Conservation (phyloP, 2,888 invertebrate species). For the Carcina quercana region DNA sequence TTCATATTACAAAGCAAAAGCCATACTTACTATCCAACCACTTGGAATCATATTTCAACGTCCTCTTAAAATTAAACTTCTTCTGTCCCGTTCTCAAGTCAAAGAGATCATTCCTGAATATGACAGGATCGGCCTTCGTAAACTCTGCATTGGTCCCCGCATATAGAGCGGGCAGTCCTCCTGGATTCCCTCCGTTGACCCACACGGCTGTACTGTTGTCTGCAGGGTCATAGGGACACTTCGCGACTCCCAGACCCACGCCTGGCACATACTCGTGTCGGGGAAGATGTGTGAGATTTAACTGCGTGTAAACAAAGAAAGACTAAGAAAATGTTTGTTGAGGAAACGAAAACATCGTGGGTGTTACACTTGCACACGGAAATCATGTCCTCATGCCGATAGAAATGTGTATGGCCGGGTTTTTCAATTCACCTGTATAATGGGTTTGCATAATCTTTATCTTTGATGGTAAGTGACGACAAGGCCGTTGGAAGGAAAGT, state of each 20-base stretch:
- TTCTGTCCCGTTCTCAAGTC: slow-evolving; percentile 75
- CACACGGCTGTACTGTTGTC: slow-evolving; percentile 85
- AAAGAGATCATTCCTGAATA: slow-evolving; percentile 79
- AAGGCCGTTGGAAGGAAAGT: too few relatives aligned
- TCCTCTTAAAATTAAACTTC: slow-evolving; percentile 77
- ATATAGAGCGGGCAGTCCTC: slow-evolving; percentile 77
- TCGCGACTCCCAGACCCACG: slow-evolving; percentile 79
- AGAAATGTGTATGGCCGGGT: too few relatives aligned
- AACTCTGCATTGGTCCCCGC: slow-evolving; percentile 84
- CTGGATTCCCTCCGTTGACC: slow-evolving; percentile 80
- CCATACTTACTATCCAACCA: slow-evolving; percentile 80
- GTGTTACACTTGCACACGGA: too few relatives aligned
- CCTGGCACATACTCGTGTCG: slow-evolving; percentile 77
- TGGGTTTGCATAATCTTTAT: too few relatives aligned
- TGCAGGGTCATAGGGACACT: slow-evolving; percentile 82
- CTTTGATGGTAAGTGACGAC: too few relatives aligned
- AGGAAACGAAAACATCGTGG: too few relatives aligned
- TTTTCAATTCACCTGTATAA: too few relatives aligned
- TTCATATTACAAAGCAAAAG: slow-evolving; percentile 1
- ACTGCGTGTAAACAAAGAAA: too few relatives aligned
- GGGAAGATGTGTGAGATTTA: slow-evolving; percentile 72
- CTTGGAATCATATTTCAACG: slow-evolving; percentile 81
- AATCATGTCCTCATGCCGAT: too few relatives aligned
- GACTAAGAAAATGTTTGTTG: too few relatives aligned
- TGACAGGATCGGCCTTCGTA: slow-evolving; percentile 82